Evolutionary conservation across 2,797 vertebrate species (phyloP).

Genomic region (Falco biarmicus): DNA sequence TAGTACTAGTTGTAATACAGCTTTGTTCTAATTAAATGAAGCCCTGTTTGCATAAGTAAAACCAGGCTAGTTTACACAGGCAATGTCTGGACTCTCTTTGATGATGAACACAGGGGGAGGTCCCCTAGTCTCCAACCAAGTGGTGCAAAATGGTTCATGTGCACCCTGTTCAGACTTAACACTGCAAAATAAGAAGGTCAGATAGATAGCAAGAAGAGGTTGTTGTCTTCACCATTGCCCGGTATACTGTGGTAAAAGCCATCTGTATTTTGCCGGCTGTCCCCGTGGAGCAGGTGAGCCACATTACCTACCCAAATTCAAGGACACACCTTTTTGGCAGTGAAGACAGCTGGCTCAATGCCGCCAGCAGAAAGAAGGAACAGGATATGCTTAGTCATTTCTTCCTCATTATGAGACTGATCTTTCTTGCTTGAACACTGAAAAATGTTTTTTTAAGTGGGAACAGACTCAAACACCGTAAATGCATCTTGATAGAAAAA

Average conservation of each 20-base stretch:
- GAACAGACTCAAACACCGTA: background rate
- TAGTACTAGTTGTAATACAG: background rate
- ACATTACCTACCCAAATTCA: background rate
- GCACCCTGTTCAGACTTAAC: background rate
- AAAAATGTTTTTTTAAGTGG: background rate
- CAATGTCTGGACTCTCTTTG: background rate
- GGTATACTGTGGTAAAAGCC: background rate
- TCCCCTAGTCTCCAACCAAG: background rate
- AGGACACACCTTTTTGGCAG: background rate
- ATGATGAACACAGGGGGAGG: background rate
- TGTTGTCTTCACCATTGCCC: background rate
- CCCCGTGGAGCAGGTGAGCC: background rate
- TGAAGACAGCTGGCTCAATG: background rate
- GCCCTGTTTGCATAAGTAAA: background rate
- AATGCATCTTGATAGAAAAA: conserved; percentile 15
- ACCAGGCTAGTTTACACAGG: background rate
- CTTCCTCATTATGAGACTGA: background rate
- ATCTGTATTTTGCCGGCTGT: background rate
- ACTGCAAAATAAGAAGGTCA: background rate
- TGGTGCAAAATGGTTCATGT: background rate
- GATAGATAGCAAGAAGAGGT: background rate
- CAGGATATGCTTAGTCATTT: conserved; percentile 23
- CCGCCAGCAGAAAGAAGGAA: background rate
- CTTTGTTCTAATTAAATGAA: background rate
- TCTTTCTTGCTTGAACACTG: background rate